phyloP scores from a whole-genome alignment of 64 coral and sea anemone genomes.

The Cladopsammia gracilis region DNA sequence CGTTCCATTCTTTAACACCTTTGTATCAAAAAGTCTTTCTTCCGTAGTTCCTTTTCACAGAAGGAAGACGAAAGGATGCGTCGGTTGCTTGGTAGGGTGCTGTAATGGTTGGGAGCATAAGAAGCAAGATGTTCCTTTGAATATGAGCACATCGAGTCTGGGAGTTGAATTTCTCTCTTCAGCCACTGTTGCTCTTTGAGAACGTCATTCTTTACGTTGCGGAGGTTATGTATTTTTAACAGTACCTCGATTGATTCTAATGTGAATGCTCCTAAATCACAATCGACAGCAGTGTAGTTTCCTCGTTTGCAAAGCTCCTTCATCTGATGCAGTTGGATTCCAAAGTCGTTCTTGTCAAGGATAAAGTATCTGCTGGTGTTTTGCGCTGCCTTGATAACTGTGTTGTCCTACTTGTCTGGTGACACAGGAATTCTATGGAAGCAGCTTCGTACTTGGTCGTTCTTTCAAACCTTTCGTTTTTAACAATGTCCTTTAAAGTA shows the following conservation, averaged over 20 bases:
- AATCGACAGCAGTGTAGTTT: neutral
- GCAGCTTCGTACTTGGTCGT: too few relatives aligned
- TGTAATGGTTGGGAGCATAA: neutral
- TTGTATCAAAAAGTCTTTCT: too few relatives aligned
- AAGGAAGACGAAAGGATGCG: too few relatives aligned
- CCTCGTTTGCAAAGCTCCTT: constrained; percentile 12
- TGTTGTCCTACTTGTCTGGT: neutral
- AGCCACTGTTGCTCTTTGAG: constrained; percentile 26
- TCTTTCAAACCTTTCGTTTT: too few relatives aligned
- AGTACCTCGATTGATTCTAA: neutral
- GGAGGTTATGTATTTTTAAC: constrained; percentile 32
- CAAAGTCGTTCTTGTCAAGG: neutral
- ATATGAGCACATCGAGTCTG: neutral
- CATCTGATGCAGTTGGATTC: constrained; percentile 29
- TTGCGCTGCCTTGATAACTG: neutral
- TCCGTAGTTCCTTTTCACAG: too few relatives aligned
- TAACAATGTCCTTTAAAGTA: too few relatives aligned
- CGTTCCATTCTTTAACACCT: too few relatives aligned
- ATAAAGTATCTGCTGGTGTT: neutral
- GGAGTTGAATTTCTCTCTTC: neutral
- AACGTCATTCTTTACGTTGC: constrained; percentile 14
- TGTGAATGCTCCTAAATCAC: constrained; percentile 22
- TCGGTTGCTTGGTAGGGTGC: too few relatives aligned
- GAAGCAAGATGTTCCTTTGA: neutral
- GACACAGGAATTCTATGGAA: too few relatives aligned